Base-by-base conservation (phyloP, 2,888 invertebrate species). In the Zaprionus lineosus region DNA sequence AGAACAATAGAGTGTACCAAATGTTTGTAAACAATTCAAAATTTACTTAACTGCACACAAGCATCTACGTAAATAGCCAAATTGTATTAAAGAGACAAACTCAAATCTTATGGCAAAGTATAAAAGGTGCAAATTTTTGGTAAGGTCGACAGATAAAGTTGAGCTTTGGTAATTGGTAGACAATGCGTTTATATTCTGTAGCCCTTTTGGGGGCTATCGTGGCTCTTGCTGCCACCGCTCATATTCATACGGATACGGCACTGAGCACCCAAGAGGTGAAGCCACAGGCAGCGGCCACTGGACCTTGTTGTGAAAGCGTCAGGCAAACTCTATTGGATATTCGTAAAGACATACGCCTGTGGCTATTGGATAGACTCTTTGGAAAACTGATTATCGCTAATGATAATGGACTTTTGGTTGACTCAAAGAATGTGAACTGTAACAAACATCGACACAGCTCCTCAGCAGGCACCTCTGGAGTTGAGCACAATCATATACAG, bases 221-320 rank as follows among this genome's bases (percentile, higher is more conserved):
- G 44, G 65, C 74, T 58, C 26, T 63, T 57, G 56, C 52, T 39
- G 59, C 48, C 19, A 43, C 70, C 39, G 64, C 81, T 28, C 63
- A 63, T 26, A 78, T 78, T 14, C 53, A 63, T 15, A 19, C 48
- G 19, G 44, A 59, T 12, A 51, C 61, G 9, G 68, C 57, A 9
- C 59, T 76, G 18, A 39, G 46, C 48, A 43, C 46, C 5, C 52
- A 60, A 11, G 40, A 56, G 6, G 16, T 44, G 19, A 52, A 62
- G 3, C 14, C 63, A 2, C 43, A 57, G 16, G 21, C 76, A 6
- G 9, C 39, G 12, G 19, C 28, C 1, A 24, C 16, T 12, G 51
- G 9, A 24, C 72, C 73, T 28, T 77, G 76, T 63, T 77, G 76
- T 76, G 84, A 77, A 68, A 57, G 81, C 76, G 76, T 77, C 24